A percentile compares a stretch with the other conserved stretches of the same genome.
These are phyloP conservation scores for Sthenelais limicola DNA, from an alignment of 2,888 invertebrate genomes.

Conservation along the genomic window DNA sequence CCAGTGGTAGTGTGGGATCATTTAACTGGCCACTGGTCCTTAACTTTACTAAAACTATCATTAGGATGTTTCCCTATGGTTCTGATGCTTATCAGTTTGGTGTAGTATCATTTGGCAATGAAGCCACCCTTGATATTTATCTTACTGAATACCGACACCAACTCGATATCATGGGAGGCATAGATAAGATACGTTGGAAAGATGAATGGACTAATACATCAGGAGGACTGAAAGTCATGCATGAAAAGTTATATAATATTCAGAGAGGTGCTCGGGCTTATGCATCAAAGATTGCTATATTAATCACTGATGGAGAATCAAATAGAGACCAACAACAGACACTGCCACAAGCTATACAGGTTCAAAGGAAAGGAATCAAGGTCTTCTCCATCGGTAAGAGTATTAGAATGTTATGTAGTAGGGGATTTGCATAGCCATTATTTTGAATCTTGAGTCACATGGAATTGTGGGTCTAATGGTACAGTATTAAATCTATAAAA, in stretches of 20 bases:
- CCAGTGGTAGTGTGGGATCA: slow-evolving; percentile 18
- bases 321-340: slow-evolving; percentile 34
- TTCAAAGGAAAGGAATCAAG: slow-evolving; percentile 13
- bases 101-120: slow-evolving; percentile 31
- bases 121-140: slow-evolving; percentile 6
- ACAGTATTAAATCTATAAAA: too few relatives aligned
- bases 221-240: slow-evolving; percentile 17
- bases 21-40: slow-evolving; percentile 33
- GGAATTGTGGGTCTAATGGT: too few relatives aligned
- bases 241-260: neutral
- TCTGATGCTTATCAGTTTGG: slow-evolving; percentile 1
- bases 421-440: too few relatives aligned
- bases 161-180: neutral
- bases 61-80: neutral
- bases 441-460: too few relatives aligned
- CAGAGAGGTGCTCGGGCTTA: neutral
- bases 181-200: slow-evolving; percentile 5
- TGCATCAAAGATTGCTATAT: slow-evolving; percentile 11
- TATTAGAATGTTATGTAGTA: too few relatives aligned
- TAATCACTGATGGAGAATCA: slow-evolving; percentile 43
- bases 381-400: slow-evolving; percentile 35
- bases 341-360: slow-evolving; percentile 7
- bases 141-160: neutral
- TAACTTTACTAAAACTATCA: slow-evolving; percentile 27
- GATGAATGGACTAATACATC: slow-evolving; percentile 29